phyloP scores from a whole-genome alignment of 1,140 invertebrate genomes.

The Drosophila jambulina region DNA sequence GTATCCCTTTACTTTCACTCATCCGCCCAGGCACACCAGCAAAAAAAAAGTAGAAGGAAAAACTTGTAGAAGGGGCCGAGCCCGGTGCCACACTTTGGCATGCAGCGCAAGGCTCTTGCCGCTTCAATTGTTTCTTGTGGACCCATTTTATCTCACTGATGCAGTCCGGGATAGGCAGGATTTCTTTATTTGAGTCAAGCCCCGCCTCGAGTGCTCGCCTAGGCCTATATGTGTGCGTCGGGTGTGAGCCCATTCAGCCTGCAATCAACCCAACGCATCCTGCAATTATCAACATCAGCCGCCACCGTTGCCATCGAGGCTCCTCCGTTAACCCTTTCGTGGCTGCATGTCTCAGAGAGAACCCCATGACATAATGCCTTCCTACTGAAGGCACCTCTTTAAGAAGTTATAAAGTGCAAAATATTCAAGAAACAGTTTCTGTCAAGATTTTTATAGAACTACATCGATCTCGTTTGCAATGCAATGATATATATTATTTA shows the following conservation, averaged over 20 bases:
- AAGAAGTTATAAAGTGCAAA: not conserved
- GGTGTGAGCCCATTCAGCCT: constrained; percentile 62
- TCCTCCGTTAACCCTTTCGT: constrained; percentile 36
- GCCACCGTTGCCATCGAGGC: constrained; percentile 25
- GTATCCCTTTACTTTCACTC: constrained; percentile 75
- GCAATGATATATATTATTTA: too few relatives aligned
- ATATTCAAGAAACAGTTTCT: not conserved
- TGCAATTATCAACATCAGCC: constrained; percentile 79
- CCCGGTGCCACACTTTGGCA: constrained; percentile 43
- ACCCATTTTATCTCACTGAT: constrained; percentile 67
- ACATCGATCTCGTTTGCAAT: not conserved
- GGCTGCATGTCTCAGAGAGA: not conserved
- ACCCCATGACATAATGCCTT: not conserved
- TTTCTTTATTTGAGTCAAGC: constrained; percentile 82
- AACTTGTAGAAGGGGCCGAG: not conserved
- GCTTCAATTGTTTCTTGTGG: constrained; percentile 72
- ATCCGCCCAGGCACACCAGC: constrained; percentile 16
- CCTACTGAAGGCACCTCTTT: not conserved
- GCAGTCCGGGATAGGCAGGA: constrained; percentile 68
- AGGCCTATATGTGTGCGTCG: constrained; percentile 12
- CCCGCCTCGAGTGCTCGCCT: constrained; percentile 55
- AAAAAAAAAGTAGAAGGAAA: not conserved
- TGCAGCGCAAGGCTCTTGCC: constrained; percentile 41
- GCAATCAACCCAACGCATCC: constrained; percentile 81
- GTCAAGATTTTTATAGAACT: not conserved